These are phyloP conservation scores for Idaea dimidiata DNA, from an alignment of 2,888 invertebrate genomes.

Conservation along the genomic window DNA sequence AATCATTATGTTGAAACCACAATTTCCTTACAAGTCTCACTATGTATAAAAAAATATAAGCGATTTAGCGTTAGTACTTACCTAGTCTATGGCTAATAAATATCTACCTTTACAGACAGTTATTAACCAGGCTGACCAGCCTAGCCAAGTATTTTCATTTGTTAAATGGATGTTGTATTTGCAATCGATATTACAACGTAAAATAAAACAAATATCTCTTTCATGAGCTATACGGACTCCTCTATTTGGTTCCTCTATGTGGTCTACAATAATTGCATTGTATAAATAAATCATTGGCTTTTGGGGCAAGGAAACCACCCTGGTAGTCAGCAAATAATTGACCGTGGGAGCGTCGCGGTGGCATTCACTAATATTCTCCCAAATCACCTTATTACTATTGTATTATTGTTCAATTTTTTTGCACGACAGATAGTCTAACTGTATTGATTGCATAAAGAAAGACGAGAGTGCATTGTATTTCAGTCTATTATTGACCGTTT, in stretches of 20 bases:
- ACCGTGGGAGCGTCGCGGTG: constrained; percentile 71
- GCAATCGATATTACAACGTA: neutral
- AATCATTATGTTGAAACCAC: neutral
- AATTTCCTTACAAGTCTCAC: neutral
- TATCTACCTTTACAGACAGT: neutral
- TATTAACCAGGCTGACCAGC: too few relatives aligned
- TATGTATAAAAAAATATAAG: neutral
- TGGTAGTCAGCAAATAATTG: constrained; percentile 44
- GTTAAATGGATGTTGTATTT: neutral
- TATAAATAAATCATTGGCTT: constrained; percentile 29
- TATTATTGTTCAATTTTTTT: constrained; percentile 70
- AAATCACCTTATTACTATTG: constrained; percentile 71
- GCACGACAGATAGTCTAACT: constrained; percentile 43
- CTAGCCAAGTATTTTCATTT: neutral
- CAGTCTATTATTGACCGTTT: constrained; percentile 17
- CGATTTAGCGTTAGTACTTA: neutral
- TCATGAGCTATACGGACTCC: neutral
- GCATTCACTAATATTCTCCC: constrained; percentile 64
- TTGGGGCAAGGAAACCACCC: constrained; percentile 49
- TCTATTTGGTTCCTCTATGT: neutral
- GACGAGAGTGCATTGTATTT: constrained; percentile 20
- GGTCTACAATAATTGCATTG: constrained; percentile 1
- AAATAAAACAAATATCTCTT: too few relatives aligned
- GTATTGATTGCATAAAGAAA: constrained; percentile 54
- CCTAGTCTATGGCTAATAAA: neutral